These are phyloP conservation scores for Phoeniculus purpureus DNA, from an alignment of 2,797 vertebrate genomes.

Conservation along the genomic window DNA sequence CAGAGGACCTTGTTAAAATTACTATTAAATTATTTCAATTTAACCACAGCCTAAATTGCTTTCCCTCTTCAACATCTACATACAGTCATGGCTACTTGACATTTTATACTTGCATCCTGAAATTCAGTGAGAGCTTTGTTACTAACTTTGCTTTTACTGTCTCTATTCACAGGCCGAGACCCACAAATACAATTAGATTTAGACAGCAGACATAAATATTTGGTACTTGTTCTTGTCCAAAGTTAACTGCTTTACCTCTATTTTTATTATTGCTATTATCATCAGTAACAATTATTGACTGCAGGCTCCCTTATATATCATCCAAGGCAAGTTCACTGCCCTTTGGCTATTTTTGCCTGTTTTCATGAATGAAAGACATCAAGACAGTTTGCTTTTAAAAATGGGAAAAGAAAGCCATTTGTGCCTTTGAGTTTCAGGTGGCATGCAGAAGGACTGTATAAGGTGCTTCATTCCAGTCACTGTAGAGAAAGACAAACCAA, in stretches of 20 bases:
- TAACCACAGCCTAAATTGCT: neutral
- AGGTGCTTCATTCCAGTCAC: neutral
- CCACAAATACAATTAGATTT: neutral
- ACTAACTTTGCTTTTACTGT: neutral
- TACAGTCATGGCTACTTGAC: neutral
- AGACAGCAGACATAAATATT: neutral
- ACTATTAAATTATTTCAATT: neutral
- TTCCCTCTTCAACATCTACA: neutral
- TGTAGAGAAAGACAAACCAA: neutral
- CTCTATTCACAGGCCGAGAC: neutral
- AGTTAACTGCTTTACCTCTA: neutral
- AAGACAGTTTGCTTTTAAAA: neutral
- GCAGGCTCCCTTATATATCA: neutral
- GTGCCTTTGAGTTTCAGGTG: neutral
- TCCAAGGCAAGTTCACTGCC: neutral
- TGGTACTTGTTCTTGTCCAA: neutral
- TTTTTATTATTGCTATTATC: neutral
- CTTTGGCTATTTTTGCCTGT: neutral
- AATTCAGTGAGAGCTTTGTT: neutral
- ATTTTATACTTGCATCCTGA: neutral
- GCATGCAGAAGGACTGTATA: neutral
- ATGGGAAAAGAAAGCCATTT: neutral
- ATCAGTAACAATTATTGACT: slow-evolving; percentile 2
- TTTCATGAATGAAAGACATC: slow-evolving; percentile 9
- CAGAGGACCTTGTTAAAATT: neutral